Evolutionary conservation across 37 sponge, comb jelly and placozoan genomes (phyloP).

Genomic region (Diacarnus erythraeanus): DNA sequence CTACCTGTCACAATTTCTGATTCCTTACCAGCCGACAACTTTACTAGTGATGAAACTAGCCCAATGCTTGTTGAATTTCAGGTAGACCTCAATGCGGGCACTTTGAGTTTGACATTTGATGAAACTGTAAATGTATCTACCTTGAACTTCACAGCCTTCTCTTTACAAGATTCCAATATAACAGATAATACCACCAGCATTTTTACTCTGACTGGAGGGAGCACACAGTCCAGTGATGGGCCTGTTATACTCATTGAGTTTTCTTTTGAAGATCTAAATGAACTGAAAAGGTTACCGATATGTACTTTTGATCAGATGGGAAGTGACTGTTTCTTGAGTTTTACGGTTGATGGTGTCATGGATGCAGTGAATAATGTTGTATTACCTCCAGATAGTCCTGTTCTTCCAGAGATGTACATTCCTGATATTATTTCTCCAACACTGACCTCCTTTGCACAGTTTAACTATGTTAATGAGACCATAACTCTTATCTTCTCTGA

Average conservation of each 20-base stretch:
- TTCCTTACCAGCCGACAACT: constrained; percentile 30
- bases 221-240: constrained; percentile 32
- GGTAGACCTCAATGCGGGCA: constrained; percentile 67
- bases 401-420: constrained; percentile 30
- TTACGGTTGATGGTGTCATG: constrained; percentile 30
- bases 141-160: constrained; percentile 52
- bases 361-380: constrained; percentile 75
- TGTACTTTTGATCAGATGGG: constrained; percentile 56
- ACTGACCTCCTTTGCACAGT: constrained; percentile 76
- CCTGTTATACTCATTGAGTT: constrained; percentile 52
- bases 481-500: constrained; percentile 83
- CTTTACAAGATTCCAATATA: constrained; percentile 18
- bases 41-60: constrained; percentile 47
- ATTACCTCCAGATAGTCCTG: constrained; percentile 8
- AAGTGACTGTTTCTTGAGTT: constrained; percentile 64
- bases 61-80: constrained; percentile 44
- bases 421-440: constrained; percentile 67
- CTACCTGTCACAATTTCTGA: constrained; percentile 4
- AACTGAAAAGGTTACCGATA: constrained; percentile 61
- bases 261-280: constrained; percentile 78
- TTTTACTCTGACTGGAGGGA: constrained; percentile 69
- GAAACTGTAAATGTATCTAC: constrained; percentile 76
- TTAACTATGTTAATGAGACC: constrained; percentile 74
- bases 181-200: constrained; percentile 13
- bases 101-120: constrained; percentile 66